These are phyloP conservation scores for Intellagama lesueurii DNA, from an alignment of 2,797 vertebrate species.

Conservation along the genomic window DNA sequence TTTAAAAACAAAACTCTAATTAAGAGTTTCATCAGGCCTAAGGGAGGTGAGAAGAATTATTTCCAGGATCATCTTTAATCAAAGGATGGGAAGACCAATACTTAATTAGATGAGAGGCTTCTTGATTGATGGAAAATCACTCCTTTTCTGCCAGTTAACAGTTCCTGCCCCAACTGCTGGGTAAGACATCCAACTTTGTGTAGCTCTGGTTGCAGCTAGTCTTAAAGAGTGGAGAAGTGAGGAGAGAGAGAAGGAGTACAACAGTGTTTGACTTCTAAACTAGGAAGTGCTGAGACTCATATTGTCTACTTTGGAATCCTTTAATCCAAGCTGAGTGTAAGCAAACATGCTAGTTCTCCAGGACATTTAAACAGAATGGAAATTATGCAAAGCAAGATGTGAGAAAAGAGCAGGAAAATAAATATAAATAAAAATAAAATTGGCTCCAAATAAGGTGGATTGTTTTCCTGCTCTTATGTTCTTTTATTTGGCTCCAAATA, in stretches of 20 bases:
- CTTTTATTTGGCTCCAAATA: too few species aligned
- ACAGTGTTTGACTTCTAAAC: background rate
- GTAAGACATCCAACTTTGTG: background rate
- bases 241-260: background rate
- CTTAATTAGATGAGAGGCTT: constrained; percentile 55
- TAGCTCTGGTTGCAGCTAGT: background rate
- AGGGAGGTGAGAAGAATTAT: constrained; percentile 30
- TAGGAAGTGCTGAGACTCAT: background rate
- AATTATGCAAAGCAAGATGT: background rate
- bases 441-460: background rate
- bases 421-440: background rate
- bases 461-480: background rate
- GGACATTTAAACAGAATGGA: too few species aligned
- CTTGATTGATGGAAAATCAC: constrained; percentile 48
- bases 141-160: background rate
- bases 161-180: background rate
- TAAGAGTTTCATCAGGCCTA: constrained; percentile 26
- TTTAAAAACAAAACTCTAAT: constrained; percentile 33
- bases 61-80: constrained; percentile 49
- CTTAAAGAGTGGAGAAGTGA: background rate
- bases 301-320: background rate
- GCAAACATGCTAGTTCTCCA: background rate
- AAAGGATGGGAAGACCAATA: constrained; percentile 51
- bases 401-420: background rate
- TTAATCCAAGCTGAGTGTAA: background rate